These are phyloP conservation scores for Scrobipalpa atriplicella DNA, from an alignment of 2,888 invertebrate genomes.

Conservation along the genomic window DNA sequence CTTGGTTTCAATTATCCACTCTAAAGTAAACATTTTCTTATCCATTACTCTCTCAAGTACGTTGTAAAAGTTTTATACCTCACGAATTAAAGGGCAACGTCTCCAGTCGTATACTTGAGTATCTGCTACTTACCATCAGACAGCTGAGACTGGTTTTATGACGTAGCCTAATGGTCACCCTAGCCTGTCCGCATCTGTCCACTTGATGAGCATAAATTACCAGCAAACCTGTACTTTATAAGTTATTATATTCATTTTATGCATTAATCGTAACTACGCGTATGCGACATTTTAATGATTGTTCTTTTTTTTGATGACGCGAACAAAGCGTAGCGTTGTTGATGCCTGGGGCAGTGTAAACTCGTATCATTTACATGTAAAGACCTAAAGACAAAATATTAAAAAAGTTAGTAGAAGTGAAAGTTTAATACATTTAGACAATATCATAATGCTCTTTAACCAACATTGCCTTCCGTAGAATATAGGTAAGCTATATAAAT, in stretches of 20 bases:
- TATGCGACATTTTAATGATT: conserved; percentile 46
- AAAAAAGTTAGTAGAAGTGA: no score
- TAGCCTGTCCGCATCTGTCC: conserved; percentile 57
- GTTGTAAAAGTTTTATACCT: conserved; percentile 1
- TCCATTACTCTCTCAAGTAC: conserved; percentile 1
- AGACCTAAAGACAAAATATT: no score
- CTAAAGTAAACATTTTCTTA: conserved; percentile 5
- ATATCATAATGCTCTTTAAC: no score
- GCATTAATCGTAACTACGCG: conserved; percentile 46
- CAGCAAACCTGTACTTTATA: conserved; percentile 49
- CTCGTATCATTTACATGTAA: background rate
- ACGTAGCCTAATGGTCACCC: conserved; percentile 41
- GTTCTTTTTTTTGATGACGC: conserved; percentile 38
- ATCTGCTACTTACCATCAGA: conserved; percentile 48
- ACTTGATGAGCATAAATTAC: conserved; percentile 62
- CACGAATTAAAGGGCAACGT: background rate
- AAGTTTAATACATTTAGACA: no score
- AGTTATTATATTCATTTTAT: conserved; percentile 49
- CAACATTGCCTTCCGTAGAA: no score
- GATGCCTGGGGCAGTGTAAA: background rate
- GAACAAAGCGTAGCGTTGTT: background rate
- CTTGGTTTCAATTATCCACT: background rate
- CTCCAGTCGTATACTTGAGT: conserved; percentile 12
- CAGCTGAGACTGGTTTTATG: conserved; percentile 62
- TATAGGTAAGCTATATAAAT: no score